Evolutionary conservation across 2,113 vertebrate species (phyloP).

Genomic region (Hystrix cristata): DNA sequence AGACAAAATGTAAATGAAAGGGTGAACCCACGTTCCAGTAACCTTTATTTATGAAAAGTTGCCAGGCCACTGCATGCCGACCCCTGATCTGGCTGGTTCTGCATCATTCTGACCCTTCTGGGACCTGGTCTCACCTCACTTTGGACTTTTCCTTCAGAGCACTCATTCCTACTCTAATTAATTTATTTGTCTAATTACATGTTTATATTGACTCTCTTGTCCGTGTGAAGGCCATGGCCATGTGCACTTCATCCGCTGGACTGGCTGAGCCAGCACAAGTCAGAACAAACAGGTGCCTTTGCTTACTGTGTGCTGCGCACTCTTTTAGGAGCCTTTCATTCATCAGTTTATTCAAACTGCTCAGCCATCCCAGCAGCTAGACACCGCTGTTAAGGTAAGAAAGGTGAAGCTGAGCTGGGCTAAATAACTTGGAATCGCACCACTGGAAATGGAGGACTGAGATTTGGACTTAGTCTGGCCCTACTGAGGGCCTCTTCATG

Average conservation of each 20-base stretch:
- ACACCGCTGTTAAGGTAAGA: background rate
- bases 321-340: background rate
- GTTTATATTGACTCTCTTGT: background rate
- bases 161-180: background rate
- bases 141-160: background rate
- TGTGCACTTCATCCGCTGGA: background rate
- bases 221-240: background rate
- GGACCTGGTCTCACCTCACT: background rate
- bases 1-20: background rate
- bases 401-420: background rate
- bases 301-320: background rate
- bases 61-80: background rate
- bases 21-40: background rate
- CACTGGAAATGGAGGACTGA: background rate
- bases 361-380: background rate
- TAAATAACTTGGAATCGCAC: background rate
- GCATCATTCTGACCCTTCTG: background rate
- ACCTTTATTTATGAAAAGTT: background rate
- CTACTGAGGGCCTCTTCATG: background rate
- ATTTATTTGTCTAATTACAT: conserved; percentile 38
- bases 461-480: background rate
- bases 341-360: background rate
- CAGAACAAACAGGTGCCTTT: fast-evolving
- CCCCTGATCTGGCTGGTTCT: background rate
- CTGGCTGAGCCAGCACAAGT: background rate